Evolutionary conservation across 2,888 invertebrate genomes (phyloP).

Genomic region (Eudiplozoon nipponicum): DNA sequence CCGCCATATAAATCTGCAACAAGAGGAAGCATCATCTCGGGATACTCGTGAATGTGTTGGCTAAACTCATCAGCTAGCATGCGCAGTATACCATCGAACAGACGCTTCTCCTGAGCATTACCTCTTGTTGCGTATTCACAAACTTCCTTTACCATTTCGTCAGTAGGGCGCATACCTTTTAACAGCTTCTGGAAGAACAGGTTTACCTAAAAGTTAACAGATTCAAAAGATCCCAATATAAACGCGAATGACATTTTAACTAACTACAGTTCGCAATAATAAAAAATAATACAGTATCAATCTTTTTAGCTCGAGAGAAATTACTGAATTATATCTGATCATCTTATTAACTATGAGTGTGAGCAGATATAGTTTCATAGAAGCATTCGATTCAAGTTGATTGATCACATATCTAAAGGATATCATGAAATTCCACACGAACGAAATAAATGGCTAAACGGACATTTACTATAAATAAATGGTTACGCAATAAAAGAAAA

Average conservation of each 20-base stretch:
- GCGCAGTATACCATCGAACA: neutral
- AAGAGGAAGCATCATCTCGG: neutral
- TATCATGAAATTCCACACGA: too few relatives aligned
- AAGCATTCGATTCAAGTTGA: neutral
- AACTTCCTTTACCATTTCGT: neutral
- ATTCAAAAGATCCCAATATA: too few relatives aligned
- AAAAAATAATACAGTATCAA: neutral
- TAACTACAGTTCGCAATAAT: too few relatives aligned
- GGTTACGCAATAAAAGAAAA: too few relatives aligned
- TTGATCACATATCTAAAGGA: too few relatives aligned
- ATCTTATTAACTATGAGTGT: neutral
- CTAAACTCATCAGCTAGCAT: neutral
- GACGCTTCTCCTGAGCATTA: neutral
- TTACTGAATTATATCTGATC: neutral
- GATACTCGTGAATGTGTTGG: conserved; percentile 1
- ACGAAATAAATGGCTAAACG: too few relatives aligned
- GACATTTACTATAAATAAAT: too few relatives aligned
- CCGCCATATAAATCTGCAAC: neutral
- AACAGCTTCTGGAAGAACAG: neutral
- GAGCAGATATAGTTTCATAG: neutral
- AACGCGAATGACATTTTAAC: too few relatives aligned
- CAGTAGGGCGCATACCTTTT: too few relatives aligned
- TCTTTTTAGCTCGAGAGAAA: neutral
- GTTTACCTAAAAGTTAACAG: neutral
- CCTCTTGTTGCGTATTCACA: conserved; percentile 5